These are phyloP conservation scores for Pyrgus malvae DNA, from an alignment of 2,888 invertebrate genomes.

Conservation along the genomic window DNA sequence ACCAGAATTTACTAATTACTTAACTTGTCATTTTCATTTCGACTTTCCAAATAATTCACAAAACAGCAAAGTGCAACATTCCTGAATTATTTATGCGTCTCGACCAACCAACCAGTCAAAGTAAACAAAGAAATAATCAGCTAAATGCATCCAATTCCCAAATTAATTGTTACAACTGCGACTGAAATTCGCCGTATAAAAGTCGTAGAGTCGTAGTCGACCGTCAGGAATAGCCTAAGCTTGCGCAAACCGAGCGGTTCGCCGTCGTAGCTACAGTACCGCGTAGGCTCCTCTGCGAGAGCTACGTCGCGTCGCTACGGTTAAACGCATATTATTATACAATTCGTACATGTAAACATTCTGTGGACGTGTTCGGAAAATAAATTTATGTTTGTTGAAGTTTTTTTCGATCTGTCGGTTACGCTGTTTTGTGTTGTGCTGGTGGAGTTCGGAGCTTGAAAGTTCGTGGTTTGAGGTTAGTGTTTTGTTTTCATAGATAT, in stretches of 20 bases:
- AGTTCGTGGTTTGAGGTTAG: slow-evolving; percentile 16
- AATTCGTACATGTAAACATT: slow-evolving; percentile 21
- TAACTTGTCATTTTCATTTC: too few species aligned
- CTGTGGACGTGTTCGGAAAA: slow-evolving; percentile 21
- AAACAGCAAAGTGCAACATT: too few species aligned
- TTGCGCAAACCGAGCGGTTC: slow-evolving; percentile 36
- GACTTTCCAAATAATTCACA: too few species aligned
- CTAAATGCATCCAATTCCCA: too few species aligned
- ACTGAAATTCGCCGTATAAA: not conserved
- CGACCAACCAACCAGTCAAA: too few species aligned
- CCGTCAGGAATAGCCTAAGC: slow-evolving; percentile 29
- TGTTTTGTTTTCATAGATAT: not conserved
- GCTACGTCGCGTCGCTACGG: slow-evolving; percentile 39
- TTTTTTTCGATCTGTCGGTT: slow-evolving; percentile 1
- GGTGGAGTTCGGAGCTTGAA: slow-evolving; percentile 1
- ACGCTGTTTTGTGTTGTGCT: slow-evolving; percentile 14
- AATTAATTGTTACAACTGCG: not conserved
- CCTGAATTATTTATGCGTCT: too few species aligned
- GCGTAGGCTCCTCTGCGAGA: slow-evolving; percentile 40
- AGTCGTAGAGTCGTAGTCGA: slow-evolving; percentile 26
- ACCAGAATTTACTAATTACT: too few species aligned
- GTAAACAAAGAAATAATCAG: too few species aligned
- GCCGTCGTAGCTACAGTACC: slow-evolving; percentile 39
- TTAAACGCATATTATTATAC: slow-evolving; percentile 17
- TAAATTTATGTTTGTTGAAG: slow-evolving; percentile 22